Evolutionary conservation across 1,140 invertebrate genomes (phyloP), one percentile per base, ranked within the genome.

Genomic region (Carposina sasakii): DNA sequence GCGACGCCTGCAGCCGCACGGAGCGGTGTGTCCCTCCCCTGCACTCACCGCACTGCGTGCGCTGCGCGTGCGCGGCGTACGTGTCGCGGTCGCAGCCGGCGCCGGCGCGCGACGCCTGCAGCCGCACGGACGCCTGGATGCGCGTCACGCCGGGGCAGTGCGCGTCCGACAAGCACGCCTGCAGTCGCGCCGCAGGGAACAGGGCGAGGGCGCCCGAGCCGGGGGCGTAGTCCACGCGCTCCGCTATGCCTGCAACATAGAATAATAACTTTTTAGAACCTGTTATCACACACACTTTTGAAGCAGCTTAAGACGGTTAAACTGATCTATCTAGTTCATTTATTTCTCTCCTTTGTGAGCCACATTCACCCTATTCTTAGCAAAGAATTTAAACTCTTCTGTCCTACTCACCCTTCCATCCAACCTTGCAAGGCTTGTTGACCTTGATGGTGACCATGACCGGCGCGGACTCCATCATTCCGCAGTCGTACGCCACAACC

Each of bases 371-470:
- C n/a, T n/a, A n/a, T n/a, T n/a, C n/a, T n/a, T n/a, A n/a, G n/a
- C n/a, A n/a, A n/a, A n/a, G n/a, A n/a, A n/a, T n/a, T n/a, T n/a
- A n/a, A n/a, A n/a, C n/a, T n/a, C n/a, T n/a, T n/a, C n/a, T n/a
- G n/a, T n/a, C n/a, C n/a, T 2, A 30, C 57, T 71, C 69, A 93
- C 92, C 91, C 87, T 91, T 92, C 93, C 93, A 94, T 34, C 92
- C 92, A 23, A 90, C 85, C 40, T 88, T 86, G 69, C 92, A 94
- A 28, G 90, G 89, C 50, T 91, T 88, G 74, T 90, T 91, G 10
- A 99, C 95, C 83, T 96, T 94, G 69, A 98, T 94, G 61, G 95
- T 98, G 54, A 98, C 95, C 90, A 98, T 94, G 1, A 96, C 94
- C 0, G 96, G 95, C 4, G 93, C 89, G 1, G 91, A 92, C 68